Evolutionary conservation across 2,113 vertebrate genomes (phyloP).

Genomic region (Paramormyrops kingsleyae): DNA sequence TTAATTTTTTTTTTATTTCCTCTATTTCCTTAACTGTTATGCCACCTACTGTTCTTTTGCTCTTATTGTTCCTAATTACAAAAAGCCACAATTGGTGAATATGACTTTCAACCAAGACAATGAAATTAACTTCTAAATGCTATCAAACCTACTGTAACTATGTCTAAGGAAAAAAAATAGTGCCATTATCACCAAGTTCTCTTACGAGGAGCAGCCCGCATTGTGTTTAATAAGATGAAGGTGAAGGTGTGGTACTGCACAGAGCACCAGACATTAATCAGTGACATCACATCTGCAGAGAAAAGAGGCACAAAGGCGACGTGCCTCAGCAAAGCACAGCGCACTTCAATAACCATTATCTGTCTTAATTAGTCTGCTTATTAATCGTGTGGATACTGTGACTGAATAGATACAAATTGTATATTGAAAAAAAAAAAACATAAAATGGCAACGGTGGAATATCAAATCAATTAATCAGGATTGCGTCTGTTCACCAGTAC

Average conservation of each 20-base stretch:
- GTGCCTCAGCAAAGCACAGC: constrained; percentile 41
- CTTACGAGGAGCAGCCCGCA: constrained; percentile 29
- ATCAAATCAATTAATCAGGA: constrained; percentile 58
- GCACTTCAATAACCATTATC: constrained; percentile 40
- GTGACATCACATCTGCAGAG: constrained; percentile 37
- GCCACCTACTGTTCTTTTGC: background rate
- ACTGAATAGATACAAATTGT: constrained; percentile 37
- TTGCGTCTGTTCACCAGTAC: constrained; percentile 44
- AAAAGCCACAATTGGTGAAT: background rate
- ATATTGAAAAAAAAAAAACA: constrained; percentile 44
- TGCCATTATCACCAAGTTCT: background rate
- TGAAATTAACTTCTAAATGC: background rate
- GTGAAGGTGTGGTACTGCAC: constrained; percentile 2
- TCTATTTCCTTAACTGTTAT: background rate
- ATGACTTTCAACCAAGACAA: background rate
- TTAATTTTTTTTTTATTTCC: background rate
- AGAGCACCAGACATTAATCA: constrained; percentile 35
- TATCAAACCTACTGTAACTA: background rate
- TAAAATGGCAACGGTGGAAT: constrained; percentile 48
- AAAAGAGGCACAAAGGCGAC: constrained; percentile 42
- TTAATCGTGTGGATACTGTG: constrained; percentile 48
- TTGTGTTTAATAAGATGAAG: constrained; percentile 33
- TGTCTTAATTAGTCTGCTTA: constrained; percentile 49
- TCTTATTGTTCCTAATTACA: background rate
- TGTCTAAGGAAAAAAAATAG: background rate